Percentiles rank a stretch among this genome's conserved stretches.
Conservation (phyloP, 2,888 invertebrate genomes). For the Hartigia nigra region DNA sequence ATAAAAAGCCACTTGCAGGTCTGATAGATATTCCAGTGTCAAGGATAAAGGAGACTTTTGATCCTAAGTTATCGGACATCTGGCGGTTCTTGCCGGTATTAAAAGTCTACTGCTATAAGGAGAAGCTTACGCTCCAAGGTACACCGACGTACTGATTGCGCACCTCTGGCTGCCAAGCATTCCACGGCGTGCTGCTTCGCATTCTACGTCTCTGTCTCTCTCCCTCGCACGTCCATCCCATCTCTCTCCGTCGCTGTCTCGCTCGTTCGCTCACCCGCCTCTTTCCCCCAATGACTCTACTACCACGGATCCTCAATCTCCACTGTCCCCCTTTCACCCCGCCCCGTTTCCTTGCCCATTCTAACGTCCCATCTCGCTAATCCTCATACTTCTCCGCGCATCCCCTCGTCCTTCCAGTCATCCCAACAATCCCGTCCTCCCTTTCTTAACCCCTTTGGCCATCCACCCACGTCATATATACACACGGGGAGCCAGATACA, state of each 20-base stretch:
- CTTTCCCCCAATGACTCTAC: slow-evolving; percentile 19
- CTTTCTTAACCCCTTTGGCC: slow-evolving; percentile 12
- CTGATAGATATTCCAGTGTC: neutral
- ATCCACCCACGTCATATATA: neutral
- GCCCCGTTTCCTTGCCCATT: neutral
- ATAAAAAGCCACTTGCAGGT: neutral
- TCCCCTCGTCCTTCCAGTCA: neutral
- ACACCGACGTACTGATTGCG: slow-evolving; percentile 28
- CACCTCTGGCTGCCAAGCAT: slow-evolving; percentile 48
- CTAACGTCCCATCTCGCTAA: neutral
- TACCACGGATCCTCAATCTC: too few species aligned
- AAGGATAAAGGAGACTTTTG: neutral
- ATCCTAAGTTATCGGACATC: neutral
- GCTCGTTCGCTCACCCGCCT: neutral
- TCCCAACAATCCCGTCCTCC: slow-evolving; percentile 13
- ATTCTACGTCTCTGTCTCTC: slow-evolving; percentile 3
- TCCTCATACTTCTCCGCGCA: neutral
- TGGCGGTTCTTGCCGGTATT: neutral
- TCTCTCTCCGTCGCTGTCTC: too few species aligned
- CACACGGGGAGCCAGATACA: neutral
- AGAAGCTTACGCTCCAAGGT: neutral
- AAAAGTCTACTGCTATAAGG: neutral
- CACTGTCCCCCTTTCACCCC: too few species aligned
- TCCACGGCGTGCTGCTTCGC: slow-evolving; percentile 39
- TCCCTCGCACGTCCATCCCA: neutral